Conservation (phyloP, 2,888 invertebrate species). For the Drosophila birchii region DNA sequence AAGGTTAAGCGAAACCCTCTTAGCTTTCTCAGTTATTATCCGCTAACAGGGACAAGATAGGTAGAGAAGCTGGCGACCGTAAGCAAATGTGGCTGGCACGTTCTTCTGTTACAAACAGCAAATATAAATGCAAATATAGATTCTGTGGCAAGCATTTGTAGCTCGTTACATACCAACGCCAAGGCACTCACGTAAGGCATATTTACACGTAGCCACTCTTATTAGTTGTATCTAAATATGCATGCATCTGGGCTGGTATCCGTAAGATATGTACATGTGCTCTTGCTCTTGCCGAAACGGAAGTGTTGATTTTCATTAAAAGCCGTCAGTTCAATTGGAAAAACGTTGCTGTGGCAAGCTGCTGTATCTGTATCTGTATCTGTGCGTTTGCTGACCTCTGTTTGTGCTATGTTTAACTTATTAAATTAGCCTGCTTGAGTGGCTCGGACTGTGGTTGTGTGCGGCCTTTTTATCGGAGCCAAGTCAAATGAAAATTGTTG, state of each 20-base stretch:
- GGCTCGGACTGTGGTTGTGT: slow-evolving; percentile 41
- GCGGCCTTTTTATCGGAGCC: slow-evolving; percentile 39
- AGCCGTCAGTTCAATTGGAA: slow-evolving; percentile 70
- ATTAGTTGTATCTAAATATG: slow-evolving; percentile 36
- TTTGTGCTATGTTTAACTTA: slow-evolving; percentile 55
- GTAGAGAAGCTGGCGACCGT: slow-evolving; percentile 33
- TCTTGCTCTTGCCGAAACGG: slow-evolving; percentile 58
- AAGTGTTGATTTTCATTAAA: slow-evolving; percentile 78
- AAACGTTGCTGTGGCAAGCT: slow-evolving; percentile 55
- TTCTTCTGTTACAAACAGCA: slow-evolving; percentile 63
- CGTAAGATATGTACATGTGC: slow-evolving; percentile 22
- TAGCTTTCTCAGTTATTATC: slow-evolving; percentile 11
- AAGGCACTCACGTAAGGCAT: slow-evolving; percentile 29
- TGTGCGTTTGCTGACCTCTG: slow-evolving; percentile 17
- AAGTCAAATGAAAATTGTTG: slow-evolving; percentile 70
- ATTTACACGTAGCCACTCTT: slow-evolving; percentile 25
- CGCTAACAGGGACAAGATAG: not conserved
- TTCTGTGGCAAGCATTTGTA: slow-evolving; percentile 73
- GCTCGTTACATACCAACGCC: slow-evolving; percentile 60
- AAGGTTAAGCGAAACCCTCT: not conserved
- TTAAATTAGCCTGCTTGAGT: slow-evolving; percentile 73
- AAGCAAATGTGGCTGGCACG: slow-evolving; percentile 70
- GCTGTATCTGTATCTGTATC: not conserved
- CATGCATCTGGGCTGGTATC: slow-evolving; percentile 9
- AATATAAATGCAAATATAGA: slow-evolving; percentile 74